phyloP scores from a whole-genome alignment of 2,113 vertebrate genomes.

The Cheirogaleus medius region DNA sequence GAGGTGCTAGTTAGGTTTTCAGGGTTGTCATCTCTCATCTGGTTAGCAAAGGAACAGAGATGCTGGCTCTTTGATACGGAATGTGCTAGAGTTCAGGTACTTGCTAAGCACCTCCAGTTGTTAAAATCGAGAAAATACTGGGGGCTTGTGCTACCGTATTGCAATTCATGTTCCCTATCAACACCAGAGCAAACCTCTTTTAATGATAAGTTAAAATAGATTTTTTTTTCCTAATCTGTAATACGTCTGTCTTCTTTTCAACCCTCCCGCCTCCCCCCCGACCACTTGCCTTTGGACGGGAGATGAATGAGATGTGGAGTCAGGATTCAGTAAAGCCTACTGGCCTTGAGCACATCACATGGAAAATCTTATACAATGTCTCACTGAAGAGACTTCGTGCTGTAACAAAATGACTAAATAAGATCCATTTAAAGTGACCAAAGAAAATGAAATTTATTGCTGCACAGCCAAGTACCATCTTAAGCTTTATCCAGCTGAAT shows the following conservation, averaged over 20 bases:
- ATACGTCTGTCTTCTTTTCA: no score
- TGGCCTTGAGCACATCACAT: neutral
- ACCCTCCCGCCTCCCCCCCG: accelerated
- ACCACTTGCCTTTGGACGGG: neutral
- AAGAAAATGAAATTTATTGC: neutral
- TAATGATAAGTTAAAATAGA: neutral
- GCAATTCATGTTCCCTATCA: slow-evolving; percentile 43
- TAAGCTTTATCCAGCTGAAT: neutral
- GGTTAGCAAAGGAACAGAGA: slow-evolving; percentile 42
- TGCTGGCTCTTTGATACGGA: neutral
- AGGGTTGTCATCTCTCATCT: slow-evolving; percentile 62
- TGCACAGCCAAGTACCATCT: no score
- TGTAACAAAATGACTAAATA: neutral
- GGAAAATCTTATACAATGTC: neutral
- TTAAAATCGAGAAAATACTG: slow-evolving; percentile 47
- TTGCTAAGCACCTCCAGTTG: slow-evolving; percentile 13
- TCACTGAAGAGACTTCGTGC: neutral
- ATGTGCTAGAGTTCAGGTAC: slow-evolving; percentile 25
- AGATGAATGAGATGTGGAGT: neutral
- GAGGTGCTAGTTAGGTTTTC: slow-evolving; percentile 59
- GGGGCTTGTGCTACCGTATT: neutral
- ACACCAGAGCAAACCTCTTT: neutral
- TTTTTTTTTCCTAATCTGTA: neutral
- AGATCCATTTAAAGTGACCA: neutral
- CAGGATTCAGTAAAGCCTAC: neutral